Evolutionary conservation across 2,113 vertebrate genomes (phyloP), one percentile per base, ranked within the genome.

Genomic region (Phoenicopterus ruber): DNA sequence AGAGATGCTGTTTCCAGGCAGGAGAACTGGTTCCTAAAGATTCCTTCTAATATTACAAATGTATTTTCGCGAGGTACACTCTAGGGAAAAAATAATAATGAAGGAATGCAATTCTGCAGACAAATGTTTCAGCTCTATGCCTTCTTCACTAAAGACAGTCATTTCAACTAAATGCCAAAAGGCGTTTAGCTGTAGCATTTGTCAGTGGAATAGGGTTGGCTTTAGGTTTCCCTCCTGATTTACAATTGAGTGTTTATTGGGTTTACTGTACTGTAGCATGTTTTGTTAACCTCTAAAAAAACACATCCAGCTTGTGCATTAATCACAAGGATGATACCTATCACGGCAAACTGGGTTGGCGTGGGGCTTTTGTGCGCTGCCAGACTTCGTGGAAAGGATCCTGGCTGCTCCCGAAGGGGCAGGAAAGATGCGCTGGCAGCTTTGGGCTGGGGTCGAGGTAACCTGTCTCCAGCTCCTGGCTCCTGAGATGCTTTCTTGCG

Each of bases 171-270:
- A 84, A 78, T 88, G 77, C 94, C 89, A 90, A 76, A 72, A 95
- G 82, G 79, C 84, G 87, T 95, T 93, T 95, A 88, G 82, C 81
- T 83, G 69, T 62, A 82, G 81, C 88, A 89, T 96, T 96, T 96
- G 93, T 94, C 94, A 82, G n/a, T n/a, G 74, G 79, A 90, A 92
- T 61, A 52, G 78, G 73, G 40, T 5, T 73, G 93, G 55, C 91
- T 94, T 93, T 90, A 61, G 87, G 82, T 86, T 93, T 94, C 95
- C 85, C 63, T 96, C 73, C 81, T 96, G 95, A 94, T 96, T 94
- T 94, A 93, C 76, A 92, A 76, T 63, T 5, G 81, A 95, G 82
- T 91, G 88, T 94, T 97, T 96, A 96, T 97, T 95, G 26, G 88
- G 89, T 95, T 92, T 90, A 78, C 91, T 95, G 88, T 84, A 83